Conservation (phyloP, 2,888 invertebrate species). For the Seira ritae region DNA sequence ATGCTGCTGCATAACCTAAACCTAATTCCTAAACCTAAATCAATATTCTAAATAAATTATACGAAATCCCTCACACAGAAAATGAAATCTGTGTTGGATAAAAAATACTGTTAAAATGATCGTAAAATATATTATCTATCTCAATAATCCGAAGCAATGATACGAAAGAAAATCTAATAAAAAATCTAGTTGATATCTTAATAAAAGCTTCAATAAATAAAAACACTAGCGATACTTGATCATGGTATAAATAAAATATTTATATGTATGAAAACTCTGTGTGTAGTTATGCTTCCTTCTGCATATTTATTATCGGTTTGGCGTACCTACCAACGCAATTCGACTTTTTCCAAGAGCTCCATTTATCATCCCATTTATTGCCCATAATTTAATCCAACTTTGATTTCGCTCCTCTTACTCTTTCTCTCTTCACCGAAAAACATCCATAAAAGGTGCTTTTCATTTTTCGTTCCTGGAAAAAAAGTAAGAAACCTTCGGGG, state of each 20-base stretch:
- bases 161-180: neutral
- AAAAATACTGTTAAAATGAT: constrained; percentile 4
- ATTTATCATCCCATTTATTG: constrained; percentile 18
- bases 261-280: too few species aligned
- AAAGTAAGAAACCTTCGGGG: too few species aligned
- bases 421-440: too few species aligned
- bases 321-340: neutral
- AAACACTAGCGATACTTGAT: neutral
- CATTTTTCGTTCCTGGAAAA: neutral
- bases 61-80: neutral
- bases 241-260: too few species aligned
- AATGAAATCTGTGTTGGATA: neutral
- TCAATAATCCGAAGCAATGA: constrained; percentile 8
- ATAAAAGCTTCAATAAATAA: constrained; percentile 49
- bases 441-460: too few species aligned
- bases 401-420: neutral
- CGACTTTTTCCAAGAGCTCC: constrained; percentile 9
- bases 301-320: too few species aligned
- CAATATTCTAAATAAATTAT: neutral
- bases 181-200: constrained; percentile 32
- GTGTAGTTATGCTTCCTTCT: too few species aligned
- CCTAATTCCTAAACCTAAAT: neutral
- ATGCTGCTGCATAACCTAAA: too few species aligned
- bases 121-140: neutral
- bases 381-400: constrained; percentile 19